A percentile compares a stretch with the other conserved stretches of the same genome.
phyloP scores from a whole-genome alignment of 2,797 vertebrate species.

The Poecilia wingei region DNA sequence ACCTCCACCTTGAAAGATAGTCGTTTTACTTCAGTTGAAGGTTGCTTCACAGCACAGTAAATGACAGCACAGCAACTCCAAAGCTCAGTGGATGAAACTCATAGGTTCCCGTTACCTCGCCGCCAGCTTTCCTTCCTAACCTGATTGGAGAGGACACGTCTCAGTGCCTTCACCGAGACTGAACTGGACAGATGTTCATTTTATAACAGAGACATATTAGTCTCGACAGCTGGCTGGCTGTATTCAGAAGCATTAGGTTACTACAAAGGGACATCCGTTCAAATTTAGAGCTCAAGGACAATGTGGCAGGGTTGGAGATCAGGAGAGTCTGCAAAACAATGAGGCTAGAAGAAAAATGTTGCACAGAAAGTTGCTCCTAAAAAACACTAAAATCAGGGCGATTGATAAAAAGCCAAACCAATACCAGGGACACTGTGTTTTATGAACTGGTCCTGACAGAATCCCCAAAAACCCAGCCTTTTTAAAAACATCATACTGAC shows the following conservation, averaged over 20 bases:
- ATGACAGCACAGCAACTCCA: slow-evolving; percentile 40
- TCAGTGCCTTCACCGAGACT: slow-evolving; percentile 33
- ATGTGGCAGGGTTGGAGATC: slow-evolving; percentile 4
- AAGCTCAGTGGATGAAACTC: slow-evolving; percentile 40
- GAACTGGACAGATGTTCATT: slow-evolving; percentile 57
- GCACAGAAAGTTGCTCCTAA: background rate
- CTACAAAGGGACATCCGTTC: slow-evolving; percentile 7
- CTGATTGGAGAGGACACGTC: slow-evolving; percentile 37
- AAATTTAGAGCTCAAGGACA: slow-evolving; percentile 37
- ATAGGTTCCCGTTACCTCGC: slow-evolving; percentile 53
- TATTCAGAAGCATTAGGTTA: slow-evolving; percentile 38
- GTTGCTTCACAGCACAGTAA: slow-evolving; percentile 16
- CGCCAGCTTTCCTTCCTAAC: slow-evolving; percentile 38
- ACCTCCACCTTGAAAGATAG: slow-evolving; percentile 11
- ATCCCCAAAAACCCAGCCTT: background rate
- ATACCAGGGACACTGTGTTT: background rate
- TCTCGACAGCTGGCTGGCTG: slow-evolving; percentile 50
- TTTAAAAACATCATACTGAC: background rate
- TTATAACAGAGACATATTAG: slow-evolving; percentile 41
- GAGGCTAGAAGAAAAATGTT: background rate
- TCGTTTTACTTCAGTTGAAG: slow-evolving; percentile 19
- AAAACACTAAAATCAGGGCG: slow-evolving; percentile 1
- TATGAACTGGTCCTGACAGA: background rate
- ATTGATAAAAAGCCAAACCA: slow-evolving; percentile 15
- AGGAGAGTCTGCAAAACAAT: slow-evolving; percentile 18